These are phyloP conservation scores for Coremacera marginata DNA, from an alignment of 2,888 invertebrate genomes.

Conservation along the genomic window DNA sequence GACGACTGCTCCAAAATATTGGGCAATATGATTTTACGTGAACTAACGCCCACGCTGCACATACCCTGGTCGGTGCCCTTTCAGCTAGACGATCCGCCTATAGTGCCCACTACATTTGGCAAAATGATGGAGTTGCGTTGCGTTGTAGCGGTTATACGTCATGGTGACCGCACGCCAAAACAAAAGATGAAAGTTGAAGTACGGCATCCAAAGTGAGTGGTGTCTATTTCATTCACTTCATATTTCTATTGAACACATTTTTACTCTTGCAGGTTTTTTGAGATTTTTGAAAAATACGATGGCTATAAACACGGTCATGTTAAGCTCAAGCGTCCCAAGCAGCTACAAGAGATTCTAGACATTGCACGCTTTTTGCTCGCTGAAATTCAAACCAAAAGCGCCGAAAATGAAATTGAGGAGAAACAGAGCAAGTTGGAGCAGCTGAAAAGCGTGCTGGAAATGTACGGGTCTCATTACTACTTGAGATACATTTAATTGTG, in stretches of 20 bases:
- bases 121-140: constrained; percentile 95
- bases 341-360: constrained; percentile 97
- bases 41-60: constrained; percentile 93
- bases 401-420: constrained; percentile 94
- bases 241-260: not conserved
- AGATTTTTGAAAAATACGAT: constrained; percentile 97
- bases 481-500: not conserved
- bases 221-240: not conserved
- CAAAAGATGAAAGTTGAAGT: constrained; percentile 99
- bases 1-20: constrained; percentile 99
- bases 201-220: constrained; percentile 85
- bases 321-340: constrained; percentile 96
- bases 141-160: constrained; percentile 96
- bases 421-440: constrained; percentile 97
- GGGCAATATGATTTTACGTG: constrained; percentile 96
- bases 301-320: constrained; percentile 96
- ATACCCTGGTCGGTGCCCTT: constrained; percentile 98
- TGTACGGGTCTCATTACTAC: constrained; percentile 74
- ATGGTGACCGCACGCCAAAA: constrained; percentile 98
- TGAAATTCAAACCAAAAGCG: constrained; percentile 89
- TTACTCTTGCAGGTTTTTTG: constrained; percentile 83
- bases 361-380: constrained; percentile 91
- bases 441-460: constrained; percentile 98
- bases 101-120: constrained; percentile 98
- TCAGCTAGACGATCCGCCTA: constrained; percentile 97